Conservation (phyloP, 2,888 invertebrate genomes). For the Acleris holmiana region DNA sequence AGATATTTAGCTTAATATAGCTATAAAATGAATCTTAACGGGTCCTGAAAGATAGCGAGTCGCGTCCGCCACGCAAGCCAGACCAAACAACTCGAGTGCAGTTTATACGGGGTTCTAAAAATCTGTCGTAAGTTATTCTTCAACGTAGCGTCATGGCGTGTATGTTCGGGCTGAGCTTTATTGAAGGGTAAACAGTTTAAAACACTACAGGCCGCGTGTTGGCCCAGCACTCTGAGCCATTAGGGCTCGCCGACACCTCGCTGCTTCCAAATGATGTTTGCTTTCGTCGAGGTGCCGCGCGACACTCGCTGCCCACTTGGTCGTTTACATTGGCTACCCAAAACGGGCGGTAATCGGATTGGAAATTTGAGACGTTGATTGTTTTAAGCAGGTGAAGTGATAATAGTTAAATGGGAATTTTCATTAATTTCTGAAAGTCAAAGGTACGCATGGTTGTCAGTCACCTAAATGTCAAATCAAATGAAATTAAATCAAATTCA, state of each 20-base stretch:
- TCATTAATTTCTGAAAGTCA: background rate
- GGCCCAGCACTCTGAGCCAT: conserved; percentile 82
- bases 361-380: conserved; percentile 21
- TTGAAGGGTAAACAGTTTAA: conserved; percentile 84
- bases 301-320: conserved; percentile 68
- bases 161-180: conserved; percentile 70
- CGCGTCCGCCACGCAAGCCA: background rate
- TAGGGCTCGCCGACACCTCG: conserved; percentile 78
- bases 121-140: conserved; percentile 37
- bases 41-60: background rate
- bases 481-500: too few species aligned
- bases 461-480: too few species aligned
- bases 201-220: conserved; percentile 81
- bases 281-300: conserved; percentile 67
- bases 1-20: too few species aligned
- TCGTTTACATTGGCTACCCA: conserved; percentile 65
- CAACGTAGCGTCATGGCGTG: conserved; percentile 55
- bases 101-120: conserved; percentile 20
- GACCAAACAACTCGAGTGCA: background rate
- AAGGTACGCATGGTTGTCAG: too few species aligned
- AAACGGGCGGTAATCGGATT: conserved; percentile 37
- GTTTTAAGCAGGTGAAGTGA: background rate
- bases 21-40: too few species aligned
- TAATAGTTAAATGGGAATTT: background rate
- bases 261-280: conserved; percentile 77